Conservation (phyloP, 2,888 invertebrate genomes). For the Pseudanteris insignis region DNA sequence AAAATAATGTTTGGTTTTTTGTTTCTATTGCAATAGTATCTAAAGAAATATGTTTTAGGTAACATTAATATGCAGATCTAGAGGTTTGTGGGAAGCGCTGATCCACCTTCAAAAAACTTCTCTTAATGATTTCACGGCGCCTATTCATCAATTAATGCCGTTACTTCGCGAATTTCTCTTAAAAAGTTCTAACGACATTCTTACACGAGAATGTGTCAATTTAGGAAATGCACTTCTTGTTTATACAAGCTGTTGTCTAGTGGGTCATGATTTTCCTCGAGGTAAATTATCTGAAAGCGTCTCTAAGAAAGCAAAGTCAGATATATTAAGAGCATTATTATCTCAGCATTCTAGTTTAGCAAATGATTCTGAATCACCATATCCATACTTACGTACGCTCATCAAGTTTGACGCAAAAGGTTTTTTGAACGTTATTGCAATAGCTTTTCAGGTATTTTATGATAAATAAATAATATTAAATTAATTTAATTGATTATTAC, state of each 20-base stretch:
- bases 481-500: too few species aligned
- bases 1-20: too few species aligned
- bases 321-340: slow-evolving; percentile 77
- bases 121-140: slow-evolving; percentile 74
- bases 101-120: slow-evolving; percentile 75
- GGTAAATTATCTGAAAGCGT: slow-evolving; percentile 76
- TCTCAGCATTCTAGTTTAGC: slow-evolving; percentile 75
- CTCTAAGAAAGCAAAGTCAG: slow-evolving; percentile 76
- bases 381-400: slow-evolving; percentile 78
- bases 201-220: slow-evolving; percentile 62
- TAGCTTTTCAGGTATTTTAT: slow-evolving; percentile 76
- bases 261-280: slow-evolving; percentile 84
- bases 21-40: too few species aligned
- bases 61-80: slow-evolving; percentile 71
- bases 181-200: slow-evolving; percentile 17
- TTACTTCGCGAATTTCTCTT: slow-evolving; percentile 67
- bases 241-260: slow-evolving; percentile 86
- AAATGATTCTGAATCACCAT: slow-evolving; percentile 72
- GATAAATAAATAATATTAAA: too few species aligned
- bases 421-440: slow-evolving; percentile 83
- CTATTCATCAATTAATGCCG: slow-evolving; percentile 74
- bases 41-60: slow-evolving; percentile 64
- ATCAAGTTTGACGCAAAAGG: slow-evolving; percentile 85
- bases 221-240: slow-evolving; percentile 86
- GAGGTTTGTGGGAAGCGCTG: slow-evolving; percentile 75